Base-by-base conservation (phyloP, 2,113 vertebrate genomes). In the Pandion haliaetus region DNA sequence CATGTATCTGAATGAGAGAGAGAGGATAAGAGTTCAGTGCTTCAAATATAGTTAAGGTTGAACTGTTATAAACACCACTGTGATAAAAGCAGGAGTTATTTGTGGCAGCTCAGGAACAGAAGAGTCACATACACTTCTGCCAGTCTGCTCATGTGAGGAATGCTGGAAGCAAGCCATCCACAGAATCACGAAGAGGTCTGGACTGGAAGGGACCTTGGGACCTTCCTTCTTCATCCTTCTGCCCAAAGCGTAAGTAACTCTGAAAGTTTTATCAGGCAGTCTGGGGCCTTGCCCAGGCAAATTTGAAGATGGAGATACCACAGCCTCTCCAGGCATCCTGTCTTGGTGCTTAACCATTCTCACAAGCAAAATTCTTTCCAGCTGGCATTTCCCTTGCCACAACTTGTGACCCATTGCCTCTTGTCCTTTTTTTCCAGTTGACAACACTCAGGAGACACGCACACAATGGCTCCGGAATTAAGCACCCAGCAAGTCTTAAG, bases 1-100 rank as follows among this genome's bases (percentile, higher is more conserved):
- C 78, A 50, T 0, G 0, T 6, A 32, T 3, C 21, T 57, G 16
- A n/a, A n/a, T n/a, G n/a, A 42, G 34, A 73, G 21, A 26, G 24
- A 40, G 59, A 31, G 45, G 62, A 19, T 32, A 52, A 66, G 80
- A 94, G 73, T 16, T 45, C 36, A 44, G 59, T 9, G 23, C 67
- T 57, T 86, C 84, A 71, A 71, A 83, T 8, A 71, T 20, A 92
- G 79, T 23, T 45, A 29, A 70, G 89, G 81, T 3, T 80, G 81
- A 93, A 61, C 77, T 92, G 73, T 8, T 78, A 40, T 0, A 0
- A 91, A 61, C 47, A 71, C 14, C 80, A 57, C 15, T 0, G 0
- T 23, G 78, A 91, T 25, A 87, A 82, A 87, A 89, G 61, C 40
- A 38, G 0, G 36, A 87, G 89, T 76, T 91, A 88, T 91, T 77